phyloP scores from a whole-genome alignment of 2,797 vertebrate species.

The Neomorphus geoffroyi region DNA sequence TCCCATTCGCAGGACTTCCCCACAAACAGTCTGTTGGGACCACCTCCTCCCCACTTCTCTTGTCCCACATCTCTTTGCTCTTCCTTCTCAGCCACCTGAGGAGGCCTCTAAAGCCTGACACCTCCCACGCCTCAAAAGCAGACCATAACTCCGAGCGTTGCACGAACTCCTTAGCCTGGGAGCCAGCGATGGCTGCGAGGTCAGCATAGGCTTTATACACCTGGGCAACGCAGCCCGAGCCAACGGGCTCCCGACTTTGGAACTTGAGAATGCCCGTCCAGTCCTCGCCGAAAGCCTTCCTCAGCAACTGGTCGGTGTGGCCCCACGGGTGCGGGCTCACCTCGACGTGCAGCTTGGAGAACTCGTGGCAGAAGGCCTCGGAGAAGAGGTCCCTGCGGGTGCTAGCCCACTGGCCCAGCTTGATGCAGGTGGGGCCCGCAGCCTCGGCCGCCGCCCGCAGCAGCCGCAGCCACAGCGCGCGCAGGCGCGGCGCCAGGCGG shows the following conservation, averaged over 20 bases:
- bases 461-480: slow-evolving; percentile 80
- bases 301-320: slow-evolving; percentile 85
- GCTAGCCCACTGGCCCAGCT: slow-evolving; percentile 96
- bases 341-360: slow-evolving; percentile 87
- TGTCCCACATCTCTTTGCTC: neutral
- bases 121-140: slow-evolving; percentile 82
- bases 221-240: slow-evolving; percentile 92
- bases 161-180: slow-evolving; percentile 63
- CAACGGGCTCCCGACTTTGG: slow-evolving; percentile 85
- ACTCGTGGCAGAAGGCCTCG: slow-evolving; percentile 85
- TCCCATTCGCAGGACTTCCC: neutral
- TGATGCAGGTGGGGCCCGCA: slow-evolving; percentile 90
- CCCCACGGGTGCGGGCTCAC: slow-evolving; percentile 89
- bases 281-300: slow-evolving; percentile 84
- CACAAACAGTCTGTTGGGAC: neutral
- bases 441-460: slow-evolving; percentile 89
- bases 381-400: slow-evolving; percentile 92
- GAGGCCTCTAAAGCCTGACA: slow-evolving; percentile 75
- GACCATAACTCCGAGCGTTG: slow-evolving; percentile 67
- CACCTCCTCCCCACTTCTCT: slow-evolving; percentile 2
- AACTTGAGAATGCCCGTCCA: slow-evolving; percentile 85
- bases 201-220: slow-evolving; percentile 89
- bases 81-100: slow-evolving; percentile 32
- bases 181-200: slow-evolving; percentile 72
- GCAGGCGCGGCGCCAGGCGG: slow-evolving; percentile 76